A percentile compares a stretch with the other conserved stretches of the same genome.
phyloP scores from a whole-genome alignment of 2,797 vertebrate genomes.

The Sebastes oblongus region DNA sequence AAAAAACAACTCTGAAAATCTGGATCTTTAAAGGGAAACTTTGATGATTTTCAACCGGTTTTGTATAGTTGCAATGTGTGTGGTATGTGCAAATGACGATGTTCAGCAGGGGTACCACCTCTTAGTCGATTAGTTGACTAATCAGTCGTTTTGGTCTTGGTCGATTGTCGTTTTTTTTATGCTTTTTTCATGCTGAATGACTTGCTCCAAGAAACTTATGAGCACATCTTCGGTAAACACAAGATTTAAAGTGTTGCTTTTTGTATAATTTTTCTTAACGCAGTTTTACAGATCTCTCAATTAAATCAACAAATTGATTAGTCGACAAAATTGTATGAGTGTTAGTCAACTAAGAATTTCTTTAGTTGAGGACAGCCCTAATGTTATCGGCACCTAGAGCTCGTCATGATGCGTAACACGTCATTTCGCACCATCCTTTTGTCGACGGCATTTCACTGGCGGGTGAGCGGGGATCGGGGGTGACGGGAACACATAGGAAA shows the following conservation, averaged over 20 bases:
- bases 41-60: background rate
- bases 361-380: background rate
- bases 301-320: background rate
- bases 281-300: background rate
- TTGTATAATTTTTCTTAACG: background rate
- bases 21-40: constrained; percentile 4
- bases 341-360: background rate
- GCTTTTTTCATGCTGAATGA: too few relatives aligned
- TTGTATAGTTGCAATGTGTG: background rate
- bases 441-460: fast-evolving
- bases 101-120: too few relatives aligned
- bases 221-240: background rate
- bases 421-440: background rate
- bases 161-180: too few relatives aligned
- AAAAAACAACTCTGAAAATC: constrained; percentile 23
- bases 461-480: background rate
- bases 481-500: background rate
- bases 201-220: background rate
- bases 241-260: background rate
- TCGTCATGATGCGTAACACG: background rate
- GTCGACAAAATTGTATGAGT: background rate
- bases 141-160: too few relatives aligned
- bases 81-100: background rate
- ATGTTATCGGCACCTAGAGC: background rate
- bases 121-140: too few relatives aligned